Evolutionary conservation across 2,888 invertebrate genomes (phyloP), one percentile per base, ranked within the genome.

Genomic region (Apodemia duryi): DNA sequence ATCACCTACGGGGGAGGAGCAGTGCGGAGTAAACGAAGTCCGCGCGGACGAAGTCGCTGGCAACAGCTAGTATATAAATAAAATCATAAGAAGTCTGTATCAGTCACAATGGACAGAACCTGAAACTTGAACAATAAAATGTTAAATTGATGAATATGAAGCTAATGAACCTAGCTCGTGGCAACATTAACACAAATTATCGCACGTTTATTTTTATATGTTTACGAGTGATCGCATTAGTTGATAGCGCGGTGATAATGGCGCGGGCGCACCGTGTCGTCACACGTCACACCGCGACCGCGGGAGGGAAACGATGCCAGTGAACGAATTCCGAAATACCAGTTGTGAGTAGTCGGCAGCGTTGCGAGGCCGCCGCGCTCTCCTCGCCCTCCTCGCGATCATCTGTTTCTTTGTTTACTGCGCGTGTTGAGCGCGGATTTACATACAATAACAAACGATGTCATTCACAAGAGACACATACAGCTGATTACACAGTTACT

Each of bases 321-420:
- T 70, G 70, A 71, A 72, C 70, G 70, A 70, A 68, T 65, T 71
- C 69, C 69, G 63, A 61, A 71, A 73, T 68, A 69, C 69, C 68
- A 68, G 70, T 69, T 57, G 64, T 64, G 67, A 65, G 69, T 66
- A 52, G 67, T 64, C 66, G 49, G 65, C 66, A 67, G 61, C 62
- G 62, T 1, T 10, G 43, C 9, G 49, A 49, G 49, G 49, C 6
- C 49, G 49, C 49, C 46, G 46, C 46, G 13, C 63, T 61, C 63
- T 61, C 35, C 61, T 28, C 57, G 46, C 63, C 62, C 54, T 62
- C 65, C 65, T 63, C 46, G 64, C 57, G 51, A 60, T 65, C 65
- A 63, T 65, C 69, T 65, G 67, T 69, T 72, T 70, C 74, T 76
- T 77, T 78, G 78, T 75, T 77, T 77, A 76, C 72, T 28, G 54